A percentile compares a stretch with the other conserved stretches of the same genome.
These are phyloP conservation scores for Caenorhabditis sp. DNA, from an alignment of 2,888 invertebrate species.

Conservation along the genomic window DNA sequence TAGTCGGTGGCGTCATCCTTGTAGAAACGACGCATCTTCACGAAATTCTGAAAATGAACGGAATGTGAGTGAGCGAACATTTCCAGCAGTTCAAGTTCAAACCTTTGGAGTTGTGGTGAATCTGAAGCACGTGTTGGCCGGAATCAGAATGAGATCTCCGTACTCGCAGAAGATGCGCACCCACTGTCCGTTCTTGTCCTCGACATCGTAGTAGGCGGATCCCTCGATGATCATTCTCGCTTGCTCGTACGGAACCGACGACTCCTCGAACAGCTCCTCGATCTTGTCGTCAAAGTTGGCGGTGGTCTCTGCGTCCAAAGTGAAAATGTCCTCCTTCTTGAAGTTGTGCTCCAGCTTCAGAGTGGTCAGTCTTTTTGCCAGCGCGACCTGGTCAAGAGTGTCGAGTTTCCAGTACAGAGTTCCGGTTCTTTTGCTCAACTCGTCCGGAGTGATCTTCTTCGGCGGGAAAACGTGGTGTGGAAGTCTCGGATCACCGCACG, in stretches of 20 bases:
- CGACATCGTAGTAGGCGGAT: conserved; percentile 76
- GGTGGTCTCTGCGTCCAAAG: conserved; percentile 74
- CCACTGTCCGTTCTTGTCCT: conserved; percentile 86
- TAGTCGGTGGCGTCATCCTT: conserved; percentile 57
- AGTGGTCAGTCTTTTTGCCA: conserved; percentile 73
- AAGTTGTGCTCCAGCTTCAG: conserved; percentile 76
- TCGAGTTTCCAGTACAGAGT: conserved; percentile 87
- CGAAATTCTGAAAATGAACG: conserved; percentile 72
- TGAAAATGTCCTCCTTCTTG: conserved; percentile 77
- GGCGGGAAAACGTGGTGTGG: conserved; percentile 89
- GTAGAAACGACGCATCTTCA: conserved; percentile 78
- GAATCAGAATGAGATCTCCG: conserved; percentile 93
- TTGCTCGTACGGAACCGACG: conserved; percentile 71
- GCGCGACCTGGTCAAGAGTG: conserved; percentile 71
- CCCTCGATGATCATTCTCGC: conserved; percentile 77
- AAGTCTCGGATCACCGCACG: conserved; percentile 85
- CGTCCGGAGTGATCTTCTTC: conserved; percentile 84
- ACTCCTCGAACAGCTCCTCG: conserved; percentile 77
- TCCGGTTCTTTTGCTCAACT: conserved; percentile 85
- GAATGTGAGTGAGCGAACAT: too few relatives aligned
- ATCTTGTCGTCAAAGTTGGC: conserved; percentile 78
- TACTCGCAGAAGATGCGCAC: conserved; percentile 89
- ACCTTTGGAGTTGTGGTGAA: conserved; percentile 84
- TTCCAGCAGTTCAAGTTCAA: not conserved
- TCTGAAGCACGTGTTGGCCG: conserved; percentile 94